These are phyloP conservation scores for Menura novaehollandiae DNA, from an alignment of 2,113 vertebrate species.

Conservation along the genomic window DNA sequence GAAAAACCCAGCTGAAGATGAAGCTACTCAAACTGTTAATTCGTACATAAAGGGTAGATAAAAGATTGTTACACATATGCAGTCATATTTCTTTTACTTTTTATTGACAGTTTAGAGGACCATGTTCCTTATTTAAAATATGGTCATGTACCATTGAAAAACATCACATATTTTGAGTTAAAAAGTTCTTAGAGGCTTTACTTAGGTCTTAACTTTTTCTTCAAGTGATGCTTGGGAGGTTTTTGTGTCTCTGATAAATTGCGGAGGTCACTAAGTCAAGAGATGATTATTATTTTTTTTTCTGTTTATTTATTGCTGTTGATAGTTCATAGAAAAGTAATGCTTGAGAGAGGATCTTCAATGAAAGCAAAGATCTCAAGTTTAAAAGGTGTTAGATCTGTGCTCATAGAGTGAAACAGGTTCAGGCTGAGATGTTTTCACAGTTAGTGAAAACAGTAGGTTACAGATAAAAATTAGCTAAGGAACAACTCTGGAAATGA, in stretches of 20 bases:
- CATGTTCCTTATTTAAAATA: background rate
- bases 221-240: background rate
- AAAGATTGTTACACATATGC: background rate
- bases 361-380: background rate
- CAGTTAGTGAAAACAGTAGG: background rate
- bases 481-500: background rate
- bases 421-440: background rate
- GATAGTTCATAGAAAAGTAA: background rate
- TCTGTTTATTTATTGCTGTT: background rate
- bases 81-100: background rate
- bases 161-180: background rate
- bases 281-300: background rate
- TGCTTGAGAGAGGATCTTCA: background rate
- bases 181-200: background rate
- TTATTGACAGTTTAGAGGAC: background rate
- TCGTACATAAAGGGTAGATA: background rate
- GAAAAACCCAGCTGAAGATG: background rate
- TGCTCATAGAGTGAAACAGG: background rate
- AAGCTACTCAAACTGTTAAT: background rate
- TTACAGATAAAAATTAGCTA: background rate
- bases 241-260: conserved; percentile 30
- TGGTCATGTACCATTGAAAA: background rate
- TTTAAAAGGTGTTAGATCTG: background rate
- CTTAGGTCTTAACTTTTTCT: background rate
- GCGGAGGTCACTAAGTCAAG: background rate